phyloP scores from a whole-genome alignment of 2,888 invertebrate genomes.

The Zeuzera pyrina region DNA sequence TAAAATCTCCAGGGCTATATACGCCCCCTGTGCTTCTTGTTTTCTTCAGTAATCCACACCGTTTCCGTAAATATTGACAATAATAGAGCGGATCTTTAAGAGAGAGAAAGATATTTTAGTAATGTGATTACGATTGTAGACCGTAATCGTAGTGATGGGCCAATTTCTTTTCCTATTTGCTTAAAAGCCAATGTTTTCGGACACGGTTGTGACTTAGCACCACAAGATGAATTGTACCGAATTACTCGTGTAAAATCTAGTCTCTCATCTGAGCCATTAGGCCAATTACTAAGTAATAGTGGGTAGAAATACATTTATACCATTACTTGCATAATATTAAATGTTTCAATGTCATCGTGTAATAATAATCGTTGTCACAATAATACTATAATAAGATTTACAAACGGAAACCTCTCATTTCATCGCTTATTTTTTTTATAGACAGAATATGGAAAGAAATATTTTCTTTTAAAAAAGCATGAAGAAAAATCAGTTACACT shows the following conservation, averaged over 20 bases:
- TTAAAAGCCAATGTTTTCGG: constrained; percentile 34
- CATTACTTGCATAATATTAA: constrained; percentile 24
- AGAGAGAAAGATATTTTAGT: constrained; percentile 43
- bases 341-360: constrained; percentile 36
- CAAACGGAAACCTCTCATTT: no score
- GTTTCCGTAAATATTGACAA: constrained; percentile 34
- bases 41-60: constrained; percentile 50
- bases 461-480: no score
- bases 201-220: constrained; percentile 26
- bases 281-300: constrained; percentile 28
- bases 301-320: constrained; percentile 25
- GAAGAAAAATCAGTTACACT: no score
- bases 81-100: constrained; percentile 27
- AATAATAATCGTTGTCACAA: constrained; percentile 28
- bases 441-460: no score
- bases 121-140: constrained; percentile 23
- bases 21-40: constrained; percentile 66
- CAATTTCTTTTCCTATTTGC: constrained; percentile 22
- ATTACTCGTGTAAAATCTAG: constrained; percentile 40
- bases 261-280: constrained; percentile 9
- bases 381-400: constrained; percentile 16
- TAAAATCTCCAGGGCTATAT: constrained; percentile 44
- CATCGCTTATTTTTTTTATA: no score
- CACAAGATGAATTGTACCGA: constrained; percentile 41
- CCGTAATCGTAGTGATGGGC: constrained; percentile 25